Conservation (phyloP, 2,797 vertebrate genomes). For the Bucorvus abyssinicus region DNA sequence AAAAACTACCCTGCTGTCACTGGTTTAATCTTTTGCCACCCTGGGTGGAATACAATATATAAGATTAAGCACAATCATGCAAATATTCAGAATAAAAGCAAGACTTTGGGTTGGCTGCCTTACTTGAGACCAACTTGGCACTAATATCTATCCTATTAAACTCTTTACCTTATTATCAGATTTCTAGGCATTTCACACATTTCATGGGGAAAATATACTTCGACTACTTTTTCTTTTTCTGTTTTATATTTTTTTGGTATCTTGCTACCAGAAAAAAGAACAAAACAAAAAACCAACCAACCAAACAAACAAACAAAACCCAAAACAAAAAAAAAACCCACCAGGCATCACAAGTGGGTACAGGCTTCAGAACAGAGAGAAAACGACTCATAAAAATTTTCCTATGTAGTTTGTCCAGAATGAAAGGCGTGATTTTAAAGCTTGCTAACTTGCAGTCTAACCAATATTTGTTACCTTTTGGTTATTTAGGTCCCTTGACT, state of each 20-base stretch:
- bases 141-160: not conserved
- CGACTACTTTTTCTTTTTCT: not conserved
- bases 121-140: not conserved
- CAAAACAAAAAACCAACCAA: not conserved
- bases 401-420: not conserved
- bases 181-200: not conserved
- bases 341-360: not conserved
- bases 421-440: not conserved
- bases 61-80: conserved; percentile 7
- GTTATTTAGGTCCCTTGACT: not conserved
- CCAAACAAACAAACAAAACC: not conserved
- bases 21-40: not conserved
- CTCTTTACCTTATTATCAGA: not conserved
- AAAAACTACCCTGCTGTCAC: not conserved
- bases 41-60: not conserved
- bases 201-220: not conserved
- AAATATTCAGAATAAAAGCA: conserved; percentile 9
- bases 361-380: not conserved
- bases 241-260: not conserved
- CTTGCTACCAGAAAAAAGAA: not conserved
- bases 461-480: not conserved
- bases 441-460: not conserved
- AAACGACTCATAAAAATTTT: not conserved
- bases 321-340: too few species aligned
- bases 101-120: not conserved